These are phyloP conservation scores for Listronotus oregonensis DNA, from an alignment of 1,140 invertebrate genomes.

Conservation along the genomic window DNA sequence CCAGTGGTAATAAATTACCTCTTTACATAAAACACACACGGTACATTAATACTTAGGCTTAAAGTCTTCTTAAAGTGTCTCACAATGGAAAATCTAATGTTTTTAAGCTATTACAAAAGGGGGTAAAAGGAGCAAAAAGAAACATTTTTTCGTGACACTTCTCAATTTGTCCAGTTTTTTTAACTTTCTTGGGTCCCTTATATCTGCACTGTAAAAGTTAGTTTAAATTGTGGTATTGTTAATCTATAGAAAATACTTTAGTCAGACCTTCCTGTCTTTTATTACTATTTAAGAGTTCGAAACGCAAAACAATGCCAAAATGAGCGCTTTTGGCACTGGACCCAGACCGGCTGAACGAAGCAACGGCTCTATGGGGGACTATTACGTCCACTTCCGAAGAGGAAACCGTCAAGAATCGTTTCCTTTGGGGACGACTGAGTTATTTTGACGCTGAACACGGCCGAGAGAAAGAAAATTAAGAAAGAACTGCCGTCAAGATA, in stretches of 20 bases:
- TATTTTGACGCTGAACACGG: constrained; percentile 30
- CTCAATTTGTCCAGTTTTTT: too few relatives aligned
- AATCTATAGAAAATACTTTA: neutral
- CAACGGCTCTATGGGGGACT: constrained; percentile 29
- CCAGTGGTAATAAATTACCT: too few relatives aligned
- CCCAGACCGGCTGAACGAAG: constrained; percentile 26
- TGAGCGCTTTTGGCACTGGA: constrained; percentile 30
- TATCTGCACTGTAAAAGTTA: too few relatives aligned
- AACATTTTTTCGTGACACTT: too few relatives aligned
- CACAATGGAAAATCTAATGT: too few relatives aligned
- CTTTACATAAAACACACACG: too few relatives aligned
- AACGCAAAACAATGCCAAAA: constrained; percentile 25
- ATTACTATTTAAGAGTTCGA: constrained; percentile 19
- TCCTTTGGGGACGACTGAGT: constrained; percentile 28
- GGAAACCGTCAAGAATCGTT: constrained; percentile 28
- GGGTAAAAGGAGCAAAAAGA: too few relatives aligned
- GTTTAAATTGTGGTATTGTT: too few relatives aligned
- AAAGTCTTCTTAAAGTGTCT: too few relatives aligned
- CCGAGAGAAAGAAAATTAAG: constrained; percentile 28
- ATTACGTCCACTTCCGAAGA: constrained; percentile 32
- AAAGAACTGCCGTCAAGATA: constrained; percentile 32
- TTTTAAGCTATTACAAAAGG: too few relatives aligned
- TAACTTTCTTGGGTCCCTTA: too few relatives aligned
- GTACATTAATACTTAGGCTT: too few relatives aligned
- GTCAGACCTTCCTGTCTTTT: neutral